Evolutionary conservation across 1,140 invertebrate species (phyloP), one percentile per base, ranked within the genome.

Genomic region (Kradibia gibbosae): DNA sequence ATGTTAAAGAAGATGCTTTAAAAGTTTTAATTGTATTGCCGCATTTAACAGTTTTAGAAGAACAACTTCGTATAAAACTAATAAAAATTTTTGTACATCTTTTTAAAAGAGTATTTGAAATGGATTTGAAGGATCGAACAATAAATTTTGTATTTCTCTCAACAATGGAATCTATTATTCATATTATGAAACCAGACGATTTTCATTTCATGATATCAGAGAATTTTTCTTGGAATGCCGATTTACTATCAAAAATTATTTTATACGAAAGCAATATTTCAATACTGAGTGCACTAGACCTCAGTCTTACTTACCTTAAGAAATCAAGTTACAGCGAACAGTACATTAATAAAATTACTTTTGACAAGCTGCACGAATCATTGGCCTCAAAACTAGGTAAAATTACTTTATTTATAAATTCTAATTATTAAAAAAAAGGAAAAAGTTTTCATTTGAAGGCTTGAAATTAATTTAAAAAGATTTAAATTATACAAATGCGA

Each of bases 81-180:
- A 85, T 82, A 60, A 62, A 83, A n/a, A 84, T 74, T 42, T 72
- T 89, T 15, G 50, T 82, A 20, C 80, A 3, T 15, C 34, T 88
- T 8, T 87, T 87, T 75, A 60, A 84, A 72, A 86, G 83, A 57
- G 81, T 91, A 34, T 31, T 85, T 4, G 39, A 81, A 22, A 15
- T 39, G 36, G 36, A 65, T 36, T 7, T 10, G 22, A n/a, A 82
- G 11, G 42, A 82, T 15, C 67, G 83, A 20, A 85, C 82, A 72
- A 82, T 87, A 15, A 86, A 81, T 83, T 90, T 91, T 78, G 48
- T 83, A n/a, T 89, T 92, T 80, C 78, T 91, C 48, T 75, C 90
- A 22, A 81, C 91, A 34, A 78, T 95, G 10, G 94, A 95, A 88
- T 92, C 93, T 83, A 85, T 92, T 0, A 89, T 93, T 83, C 94